Conservation (phyloP, 2,888 invertebrate genomes). For the Formica aserva region DNA sequence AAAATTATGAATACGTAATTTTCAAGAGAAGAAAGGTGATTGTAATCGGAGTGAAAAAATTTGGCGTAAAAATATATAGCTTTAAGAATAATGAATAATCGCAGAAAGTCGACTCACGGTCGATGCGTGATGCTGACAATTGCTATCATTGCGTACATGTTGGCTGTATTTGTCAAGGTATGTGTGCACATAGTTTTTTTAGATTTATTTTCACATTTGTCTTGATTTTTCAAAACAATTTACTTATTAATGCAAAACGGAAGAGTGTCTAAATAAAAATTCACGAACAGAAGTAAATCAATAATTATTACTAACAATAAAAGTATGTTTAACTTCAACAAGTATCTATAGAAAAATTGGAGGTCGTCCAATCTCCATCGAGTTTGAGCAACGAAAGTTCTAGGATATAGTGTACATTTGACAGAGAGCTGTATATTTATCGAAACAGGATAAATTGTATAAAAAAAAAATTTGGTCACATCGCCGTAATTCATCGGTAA, state of each 20-base stretch:
- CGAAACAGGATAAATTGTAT: slow-evolving; percentile 51
- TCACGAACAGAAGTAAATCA: neutral
- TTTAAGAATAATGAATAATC: slow-evolving; percentile 9
- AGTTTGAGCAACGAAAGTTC: neutral
- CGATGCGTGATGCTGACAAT: slow-evolving; percentile 15
- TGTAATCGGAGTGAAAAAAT: slow-evolving; percentile 7
- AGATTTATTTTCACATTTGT: neutral
- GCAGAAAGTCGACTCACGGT: neutral
- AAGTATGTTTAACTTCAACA: neutral
- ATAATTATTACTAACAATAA: neutral
- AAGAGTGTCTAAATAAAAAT: neutral
- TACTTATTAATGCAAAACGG: neutral
- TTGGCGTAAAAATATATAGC: neutral
- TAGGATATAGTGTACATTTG: neutral
- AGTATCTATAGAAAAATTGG: neutral
- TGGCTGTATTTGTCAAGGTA: slow-evolving; percentile 39
- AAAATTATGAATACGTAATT: slow-evolving; percentile 17
- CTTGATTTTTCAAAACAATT: neutral
- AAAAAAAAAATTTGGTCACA: slow-evolving; percentile 29
- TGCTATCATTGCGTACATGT: neutral
- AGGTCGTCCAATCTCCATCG: neutral
- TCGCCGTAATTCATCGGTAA: slow-evolving; percentile 30
- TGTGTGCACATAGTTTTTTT: neutral
- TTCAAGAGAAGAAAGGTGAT: slow-evolving; percentile 25
- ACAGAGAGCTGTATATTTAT: slow-evolving; percentile 25